Evolutionary conservation across 1,140 invertebrate genomes (phyloP), one percentile per base, ranked within the genome.

Genomic region (Zaprionus nigranus): DNA sequence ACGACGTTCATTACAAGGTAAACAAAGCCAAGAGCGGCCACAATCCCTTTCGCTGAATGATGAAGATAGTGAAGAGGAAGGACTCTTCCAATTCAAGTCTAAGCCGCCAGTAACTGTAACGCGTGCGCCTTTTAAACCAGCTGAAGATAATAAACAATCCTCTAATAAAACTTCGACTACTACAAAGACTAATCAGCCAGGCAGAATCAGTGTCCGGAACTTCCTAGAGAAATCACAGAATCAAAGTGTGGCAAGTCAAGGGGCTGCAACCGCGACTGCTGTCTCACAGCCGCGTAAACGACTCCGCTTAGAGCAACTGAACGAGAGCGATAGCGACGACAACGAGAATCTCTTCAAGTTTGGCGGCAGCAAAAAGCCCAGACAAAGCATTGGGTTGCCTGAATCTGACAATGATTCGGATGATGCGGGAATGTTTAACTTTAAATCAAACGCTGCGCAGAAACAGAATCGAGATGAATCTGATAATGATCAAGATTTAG

Each of bases 271-370:
- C 1, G 34, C 34, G 4, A 5, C 63, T 22, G 34, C 34, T 5
- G 5, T 60, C 30, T 57, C 57, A 5, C 73, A 77, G 5, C 30
- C 82, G 1, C 79, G 68, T 1, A 91, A 91, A 57, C 83, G 88
- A 34, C 22, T 73, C 7, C 72, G 68, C 0, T 24, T 91, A 11
- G 56, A 81, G 13, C 38, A 49, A 2, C 36, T 88, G 2, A 72
- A 72, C 17, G 82, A 88, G 26, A 81, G 77, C 24, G 81, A 91
- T 56, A 83, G 78, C 62, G 86, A 82, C 34, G 83, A 91, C 17
- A 54, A 78, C 13, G 90, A 90, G 0, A 72, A 90, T 60, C 34
- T 81, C 0, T 92, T 92, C 11, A 70, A 90, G 3, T 92, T 90
- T 81, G 67, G 17, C 1, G 56, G 62, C 46, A 75, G 26, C 56